phyloP scores from a whole-genome alignment of 2,113 vertebrate genomes.

The Hiodon alosoides region DNA sequence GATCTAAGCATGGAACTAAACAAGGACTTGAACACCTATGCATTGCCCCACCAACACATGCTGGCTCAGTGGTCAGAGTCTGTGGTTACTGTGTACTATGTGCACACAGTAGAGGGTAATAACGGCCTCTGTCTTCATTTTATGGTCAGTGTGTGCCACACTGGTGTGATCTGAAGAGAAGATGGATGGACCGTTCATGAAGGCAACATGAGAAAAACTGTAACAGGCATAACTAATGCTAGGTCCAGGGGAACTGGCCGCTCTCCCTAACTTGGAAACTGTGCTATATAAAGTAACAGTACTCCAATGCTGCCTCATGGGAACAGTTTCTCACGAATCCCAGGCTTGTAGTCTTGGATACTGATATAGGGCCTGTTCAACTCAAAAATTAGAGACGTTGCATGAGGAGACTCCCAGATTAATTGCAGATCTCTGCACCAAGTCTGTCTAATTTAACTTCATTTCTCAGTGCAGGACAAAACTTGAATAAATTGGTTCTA shows the following conservation, averaged over 20 bases:
- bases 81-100: too few relatives aligned
- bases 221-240: background rate
- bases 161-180: too few relatives aligned
- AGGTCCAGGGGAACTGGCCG: constrained; percentile 3
- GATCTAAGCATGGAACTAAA: too few relatives aligned
- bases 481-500: too few relatives aligned
- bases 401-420: constrained; percentile 9
- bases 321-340: constrained; percentile 1
- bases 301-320: constrained; percentile 3
- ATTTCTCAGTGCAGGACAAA: too few relatives aligned
- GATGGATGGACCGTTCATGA: background rate
- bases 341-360: background rate
- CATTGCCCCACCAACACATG: too few relatives aligned
- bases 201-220: background rate
- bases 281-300: constrained; percentile 1
- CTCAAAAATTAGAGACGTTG: background rate
- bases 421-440: background rate
- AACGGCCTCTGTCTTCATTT: too few relatives aligned
- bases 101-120: too few relatives aligned
- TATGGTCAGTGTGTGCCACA: too few relatives aligned
- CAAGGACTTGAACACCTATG: too few relatives aligned
- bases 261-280: background rate
- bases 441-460: too few relatives aligned
- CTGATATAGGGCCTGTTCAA: background rate
- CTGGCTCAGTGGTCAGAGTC: too few relatives aligned